Conservation (phyloP, 2,888 invertebrate species). For the Liopterus haemorrhoidalis region DNA sequence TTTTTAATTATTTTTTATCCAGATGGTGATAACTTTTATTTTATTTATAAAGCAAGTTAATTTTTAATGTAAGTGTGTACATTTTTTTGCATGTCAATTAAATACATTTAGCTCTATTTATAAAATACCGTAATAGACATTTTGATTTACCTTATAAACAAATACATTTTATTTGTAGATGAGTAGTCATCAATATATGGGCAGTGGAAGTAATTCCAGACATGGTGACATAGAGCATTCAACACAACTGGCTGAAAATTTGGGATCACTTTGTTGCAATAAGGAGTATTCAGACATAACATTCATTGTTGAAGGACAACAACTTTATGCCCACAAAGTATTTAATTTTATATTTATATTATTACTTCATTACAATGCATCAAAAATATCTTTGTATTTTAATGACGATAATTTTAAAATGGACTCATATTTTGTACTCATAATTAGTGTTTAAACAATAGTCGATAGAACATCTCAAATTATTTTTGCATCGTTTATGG, state of each 20-base stretch:
- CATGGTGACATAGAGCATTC: conserved; percentile 62
- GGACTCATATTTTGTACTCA: no score
- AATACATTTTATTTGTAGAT: conserved; percentile 27
- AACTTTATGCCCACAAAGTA: conserved; percentile 64
- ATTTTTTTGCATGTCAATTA: not conserved
- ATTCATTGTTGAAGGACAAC: conserved; percentile 73
- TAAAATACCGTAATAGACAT: not conserved
- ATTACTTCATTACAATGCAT: no score
- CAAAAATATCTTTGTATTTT: no score
- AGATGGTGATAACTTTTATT: not conserved
- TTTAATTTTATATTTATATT: conserved; percentile 4
- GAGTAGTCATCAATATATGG: conserved; percentile 43
- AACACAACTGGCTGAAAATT: conserved; percentile 73
- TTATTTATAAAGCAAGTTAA: not conserved
- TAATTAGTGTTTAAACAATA: no score
- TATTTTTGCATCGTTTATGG: no score
- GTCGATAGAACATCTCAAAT: no score
- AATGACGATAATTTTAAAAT: no score
- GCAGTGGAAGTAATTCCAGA: conserved; percentile 34
- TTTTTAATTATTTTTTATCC: not conserved
- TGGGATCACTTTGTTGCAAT: conserved; percentile 77
- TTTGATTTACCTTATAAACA: not conserved
- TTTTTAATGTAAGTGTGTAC: not conserved
- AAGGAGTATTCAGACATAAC: conserved; percentile 89
- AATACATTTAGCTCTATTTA: not conserved